Percentiles rank a stretch among this genome's conserved stretches.
Evolutionary conservation across 2,888 invertebrate genomes (phyloP).

Genomic region (Phengaris arion): DNA sequence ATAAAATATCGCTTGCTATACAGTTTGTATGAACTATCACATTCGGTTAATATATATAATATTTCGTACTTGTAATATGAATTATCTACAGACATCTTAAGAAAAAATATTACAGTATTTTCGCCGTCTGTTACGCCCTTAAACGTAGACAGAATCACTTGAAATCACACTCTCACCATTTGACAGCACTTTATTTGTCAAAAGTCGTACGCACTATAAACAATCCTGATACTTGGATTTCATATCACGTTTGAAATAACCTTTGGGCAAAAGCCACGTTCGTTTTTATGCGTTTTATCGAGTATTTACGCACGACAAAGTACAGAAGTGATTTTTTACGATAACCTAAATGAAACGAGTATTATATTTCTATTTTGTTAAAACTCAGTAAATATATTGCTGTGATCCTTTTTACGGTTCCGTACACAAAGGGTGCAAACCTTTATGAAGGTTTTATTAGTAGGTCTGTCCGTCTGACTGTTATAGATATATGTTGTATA

Average conservation of each 20-base stretch:
- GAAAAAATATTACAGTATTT: no score
- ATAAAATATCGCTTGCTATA: no score
- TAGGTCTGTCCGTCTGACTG: background rate
- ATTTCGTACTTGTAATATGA: no score
- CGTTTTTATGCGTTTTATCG: slow-evolving; percentile 12
- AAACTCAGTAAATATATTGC: slow-evolving; percentile 1
- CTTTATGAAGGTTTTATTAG: slow-evolving; percentile 4
- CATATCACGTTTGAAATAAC: slow-evolving; percentile 20
- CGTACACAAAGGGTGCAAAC: slow-evolving; percentile 14
- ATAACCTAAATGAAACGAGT: slow-evolving; percentile 10
- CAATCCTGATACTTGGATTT: slow-evolving; percentile 1
- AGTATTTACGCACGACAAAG: slow-evolving; percentile 19
- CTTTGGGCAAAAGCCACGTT: slow-evolving; percentile 23
- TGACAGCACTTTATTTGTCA: slow-evolving; percentile 9
- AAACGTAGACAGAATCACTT: background rate
- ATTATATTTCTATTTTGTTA: slow-evolving; percentile 17
- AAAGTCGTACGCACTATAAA: slow-evolving; percentile 1
- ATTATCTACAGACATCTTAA: no score
- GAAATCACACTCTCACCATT: background rate
- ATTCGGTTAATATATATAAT: no score
- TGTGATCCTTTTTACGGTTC: slow-evolving; percentile 5
- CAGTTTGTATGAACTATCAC: no score
- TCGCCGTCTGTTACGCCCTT: no score
- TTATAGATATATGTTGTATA: background rate
- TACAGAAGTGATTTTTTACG: slow-evolving; percentile 22